A percentile compares a stretch with the other conserved stretches of the same genome.
Evolutionary conservation across 2,888 invertebrate genomes (phyloP).

Genomic region (Pomacea canaliculata): DNA sequence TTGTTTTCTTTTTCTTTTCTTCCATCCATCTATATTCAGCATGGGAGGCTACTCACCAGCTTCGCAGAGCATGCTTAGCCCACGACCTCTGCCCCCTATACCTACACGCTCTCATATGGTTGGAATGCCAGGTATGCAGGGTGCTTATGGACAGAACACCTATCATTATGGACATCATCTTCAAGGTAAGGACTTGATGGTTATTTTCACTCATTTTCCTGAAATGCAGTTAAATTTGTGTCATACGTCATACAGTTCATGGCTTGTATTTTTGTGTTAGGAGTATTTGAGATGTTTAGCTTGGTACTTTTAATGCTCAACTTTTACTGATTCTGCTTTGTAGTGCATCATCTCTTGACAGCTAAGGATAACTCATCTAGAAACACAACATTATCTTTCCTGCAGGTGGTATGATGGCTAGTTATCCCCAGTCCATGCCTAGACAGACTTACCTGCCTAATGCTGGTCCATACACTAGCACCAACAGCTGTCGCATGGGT

Average conservation of each 20-base stretch:
- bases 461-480: constrained; percentile 26
- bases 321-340: too few species aligned
- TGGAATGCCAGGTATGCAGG: constrained; percentile 25
- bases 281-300: too few species aligned
- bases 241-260: too few species aligned
- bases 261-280: too few species aligned
- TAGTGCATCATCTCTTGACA: too few species aligned
- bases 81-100: constrained; percentile 47
- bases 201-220: not conserved
- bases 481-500: constrained; percentile 41
- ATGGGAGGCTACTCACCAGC: constrained; percentile 47
- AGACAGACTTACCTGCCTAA: constrained; percentile 28
- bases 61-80: constrained; percentile 45
- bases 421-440: constrained; percentile 26
- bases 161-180: constrained; percentile 25
- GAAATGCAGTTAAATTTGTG: not conserved
- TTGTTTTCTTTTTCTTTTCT: not conserved
- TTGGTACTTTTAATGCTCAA: too few species aligned
- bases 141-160: constrained; percentile 26
- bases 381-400: too few species aligned
- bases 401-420: constrained; percentile 24
- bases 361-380: too few species aligned
- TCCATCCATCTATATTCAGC: constrained; percentile 32
- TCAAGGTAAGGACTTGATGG: constrained; percentile 19
- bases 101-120: constrained; percentile 13